Base-by-base conservation (phyloP, 2,888 invertebrate species). In the Lacanobia oleracea region DNA sequence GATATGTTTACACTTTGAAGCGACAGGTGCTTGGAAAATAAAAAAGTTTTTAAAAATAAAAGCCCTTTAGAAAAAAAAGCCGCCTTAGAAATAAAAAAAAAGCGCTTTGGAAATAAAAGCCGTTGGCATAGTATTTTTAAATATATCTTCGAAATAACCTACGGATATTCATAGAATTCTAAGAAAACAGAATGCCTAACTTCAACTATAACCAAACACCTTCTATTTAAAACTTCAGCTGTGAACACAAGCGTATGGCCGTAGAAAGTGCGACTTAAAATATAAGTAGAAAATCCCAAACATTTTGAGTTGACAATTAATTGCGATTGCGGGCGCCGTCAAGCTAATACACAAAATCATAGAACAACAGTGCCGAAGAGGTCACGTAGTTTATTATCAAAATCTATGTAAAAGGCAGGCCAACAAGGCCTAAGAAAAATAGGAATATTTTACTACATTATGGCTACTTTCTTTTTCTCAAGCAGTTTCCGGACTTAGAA, bases 191-290 rank as follows among this genome's bases (percentile, higher is more conserved):
- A 63, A 70, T 61, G 37, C 59, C 10, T n/a, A 69, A 51, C 12
- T 45, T 33, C 14, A 37, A 45, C 57, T 45, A 48, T 12, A n/a
- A 62, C 50, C 60, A 54, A 64, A 61, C 73, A 79, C 72, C 60
- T 40, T 51, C 21, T 2, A 61, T 27, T 53, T 59, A 43, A 50
- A 67, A 79, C 62, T 51, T 66, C 33, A 43, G 27, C 5, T 12
- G 53, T n/a, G 21, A 65, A 72, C 45, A 72, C 72, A 37, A 37
- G 50, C 37, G 16, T 60, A 62, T 54, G 66, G 56, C 77, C 62
- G 9, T 57, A 33, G 45, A 43, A 54, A 65, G 14, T 21, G 77
- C 65, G 65, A 81, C 82, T 65, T 68, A 51, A 62, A 76, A 76
- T 65, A 57, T 9, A 16, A 69, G 37, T 16, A 2, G 8, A 51